These are phyloP conservation scores for Dinomys branickii DNA, from an alignment of 2,113 vertebrate genomes.

Conservation along the genomic window DNA sequence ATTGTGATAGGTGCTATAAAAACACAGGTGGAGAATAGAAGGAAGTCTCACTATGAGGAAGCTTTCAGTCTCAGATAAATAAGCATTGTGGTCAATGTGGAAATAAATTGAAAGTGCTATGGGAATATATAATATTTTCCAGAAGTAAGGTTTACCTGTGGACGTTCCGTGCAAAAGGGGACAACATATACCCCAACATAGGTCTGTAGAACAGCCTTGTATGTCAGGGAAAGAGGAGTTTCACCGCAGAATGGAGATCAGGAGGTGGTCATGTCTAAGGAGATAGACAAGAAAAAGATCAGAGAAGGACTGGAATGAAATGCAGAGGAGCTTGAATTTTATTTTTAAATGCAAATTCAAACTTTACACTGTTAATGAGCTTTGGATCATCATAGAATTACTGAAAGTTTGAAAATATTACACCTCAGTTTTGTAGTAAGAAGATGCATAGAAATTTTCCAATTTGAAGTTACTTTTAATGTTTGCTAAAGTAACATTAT, in stretches of 20 bases:
- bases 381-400: not conserved
- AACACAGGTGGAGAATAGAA: accelerated
- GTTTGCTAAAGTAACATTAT: slow-evolving; percentile 26
- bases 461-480: slow-evolving; percentile 1
- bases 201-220: not conserved
- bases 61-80: not conserved
- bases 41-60: not conserved
- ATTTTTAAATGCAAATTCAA: slow-evolving; percentile 36
- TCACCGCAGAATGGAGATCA: not conserved
- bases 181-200: not conserved
- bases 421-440: not conserved
- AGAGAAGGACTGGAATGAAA: not conserved
- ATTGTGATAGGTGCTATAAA: not conserved
- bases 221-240: not conserved
- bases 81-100: not conserved
- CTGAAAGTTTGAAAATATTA: not conserved
- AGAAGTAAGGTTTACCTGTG: not conserved
- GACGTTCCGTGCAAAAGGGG: not conserved
- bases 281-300: not conserved
- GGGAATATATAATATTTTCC: not conserved
- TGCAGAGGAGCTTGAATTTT: not conserved
- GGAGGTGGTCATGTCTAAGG: not conserved
- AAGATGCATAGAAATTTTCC: not conserved
- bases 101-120: not conserved
- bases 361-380: not conserved